Evolutionary conservation across 2,113 vertebrate species (phyloP), one percentile per base, ranked within the genome.

Genomic region (Myotis lucifugus): DNA sequence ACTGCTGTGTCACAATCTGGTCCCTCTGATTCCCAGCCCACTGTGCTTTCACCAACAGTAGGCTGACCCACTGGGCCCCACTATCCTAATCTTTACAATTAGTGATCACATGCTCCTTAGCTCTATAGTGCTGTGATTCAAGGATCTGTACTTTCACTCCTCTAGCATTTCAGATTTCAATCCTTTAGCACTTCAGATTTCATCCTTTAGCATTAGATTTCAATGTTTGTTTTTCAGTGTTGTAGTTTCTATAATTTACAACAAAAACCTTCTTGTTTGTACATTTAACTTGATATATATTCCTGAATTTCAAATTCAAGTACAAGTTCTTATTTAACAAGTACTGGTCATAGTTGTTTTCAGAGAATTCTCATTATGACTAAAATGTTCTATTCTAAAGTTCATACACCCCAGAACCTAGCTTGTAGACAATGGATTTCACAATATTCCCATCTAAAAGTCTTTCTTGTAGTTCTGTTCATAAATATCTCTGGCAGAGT

Each of bases 241-340:
- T 97, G 84, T 72, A 85, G 77, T 97, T 88, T 48, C 37, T 97
- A 40, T 97, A 96, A 95, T 97, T 97, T 97, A 91, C 15, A 61
- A 85, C 3, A 81, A 66, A 73, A 84, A 52, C 82, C 92, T 97
- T 95, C 96, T 89, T 98, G 32, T 84, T 95, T 87, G 95, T 32
- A 1, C 59, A 86, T 96, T 98, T 97, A 98, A 97, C 82, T 95
- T 96, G 94, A 88, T 98, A 94, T 64, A 78, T 74, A 96, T 95
- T 93, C 73, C 81, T 90, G 84, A 96, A 95, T 81, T 97, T 97
- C 85, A 95, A 94, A 82, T 97, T 97, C 85, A 96, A 97, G 96
- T 96, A 85, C 77, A 95, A 96, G 85, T 87, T 88, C 96, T 97
- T 96, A 74, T 97, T 97, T 98, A 0, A 73, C 94, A 94, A 87